These are phyloP conservation scores for Scaptomyza hsui DNA, from an alignment of 1,140 invertebrate species.

Conservation along the genomic window DNA sequence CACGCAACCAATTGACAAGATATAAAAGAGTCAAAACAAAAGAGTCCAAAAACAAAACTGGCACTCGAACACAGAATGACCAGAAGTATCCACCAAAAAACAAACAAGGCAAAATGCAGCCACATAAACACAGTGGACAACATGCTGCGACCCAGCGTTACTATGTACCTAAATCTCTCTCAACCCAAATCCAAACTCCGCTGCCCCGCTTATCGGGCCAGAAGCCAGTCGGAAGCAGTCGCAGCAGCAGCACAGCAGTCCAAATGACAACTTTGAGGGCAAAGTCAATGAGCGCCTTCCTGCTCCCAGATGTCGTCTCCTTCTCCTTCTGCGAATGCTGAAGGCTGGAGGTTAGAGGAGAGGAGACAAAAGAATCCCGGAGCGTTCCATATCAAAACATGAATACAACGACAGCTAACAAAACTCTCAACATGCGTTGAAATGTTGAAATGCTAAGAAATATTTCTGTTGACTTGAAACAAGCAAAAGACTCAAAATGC, in stretches of 20 bases:
- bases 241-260: slow-evolving; percentile 50
- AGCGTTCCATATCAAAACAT: slow-evolving; percentile 79
- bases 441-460: slow-evolving; percentile 74
- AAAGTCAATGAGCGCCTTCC: slow-evolving; percentile 79
- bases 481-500: slow-evolving; percentile 59
- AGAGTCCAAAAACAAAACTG: slow-evolving; percentile 57
- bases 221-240: slow-evolving; percentile 56
- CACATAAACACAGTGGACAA: slow-evolving; percentile 74
- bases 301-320: slow-evolving; percentile 60
- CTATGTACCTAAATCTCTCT: slow-evolving; percentile 46
- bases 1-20: slow-evolving; percentile 73
- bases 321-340: slow-evolving; percentile 51
- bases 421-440: slow-evolving; percentile 75
- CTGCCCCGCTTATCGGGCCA: slow-evolving; percentile 38
- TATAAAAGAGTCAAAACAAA: slow-evolving; percentile 61
- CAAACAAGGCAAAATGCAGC: slow-evolving; percentile 47
- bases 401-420: slow-evolving; percentile 75
- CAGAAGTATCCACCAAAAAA: slow-evolving; percentile 55
- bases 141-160: slow-evolving; percentile 59
- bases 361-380: slow-evolving; percentile 72
- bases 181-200: slow-evolving; percentile 17
- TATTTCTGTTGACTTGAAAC: slow-evolving; percentile 61
- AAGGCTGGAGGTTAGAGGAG: no score
- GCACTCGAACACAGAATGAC: slow-evolving; percentile 48
- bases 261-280: slow-evolving; percentile 76